Conservation (phyloP, 2,113 vertebrate species). For the Opisthocomus hoazin region DNA sequence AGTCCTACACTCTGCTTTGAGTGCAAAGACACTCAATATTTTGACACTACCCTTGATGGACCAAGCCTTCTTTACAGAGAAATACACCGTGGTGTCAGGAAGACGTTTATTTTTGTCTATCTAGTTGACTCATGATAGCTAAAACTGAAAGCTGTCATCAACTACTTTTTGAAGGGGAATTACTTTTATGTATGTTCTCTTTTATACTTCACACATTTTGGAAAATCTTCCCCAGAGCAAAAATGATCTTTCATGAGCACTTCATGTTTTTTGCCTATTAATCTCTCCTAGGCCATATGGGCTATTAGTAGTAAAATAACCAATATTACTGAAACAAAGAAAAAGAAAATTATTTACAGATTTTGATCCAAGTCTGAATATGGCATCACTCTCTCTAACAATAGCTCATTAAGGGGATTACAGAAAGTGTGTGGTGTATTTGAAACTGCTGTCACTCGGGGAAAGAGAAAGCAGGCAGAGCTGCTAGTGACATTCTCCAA, state of each 20-base stretch:
- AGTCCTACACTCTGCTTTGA: background rate
- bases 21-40: background rate
- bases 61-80: background rate
- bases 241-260: background rate
- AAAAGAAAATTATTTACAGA: background rate
- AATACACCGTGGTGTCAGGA: background rate
- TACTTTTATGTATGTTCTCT: background rate
- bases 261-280: background rate
- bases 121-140: background rate
- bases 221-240: background rate
- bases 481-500: background rate
- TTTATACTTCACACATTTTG: background rate
- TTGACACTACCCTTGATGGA: background rate
- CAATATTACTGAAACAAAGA: background rate
- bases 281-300: background rate
- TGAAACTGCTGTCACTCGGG: fast-evolving
- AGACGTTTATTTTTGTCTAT: background rate
- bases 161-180: background rate
- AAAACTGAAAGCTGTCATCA: background rate
- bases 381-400: background rate
- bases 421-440: background rate
- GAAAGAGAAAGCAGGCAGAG: background rate
- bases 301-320: background rate
- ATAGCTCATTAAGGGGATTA: background rate
- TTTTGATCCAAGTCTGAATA: background rate